These are phyloP conservation scores for Streptopelia turtur DNA, from an alignment of 2,797 vertebrate genomes.

Conservation along the genomic window DNA sequence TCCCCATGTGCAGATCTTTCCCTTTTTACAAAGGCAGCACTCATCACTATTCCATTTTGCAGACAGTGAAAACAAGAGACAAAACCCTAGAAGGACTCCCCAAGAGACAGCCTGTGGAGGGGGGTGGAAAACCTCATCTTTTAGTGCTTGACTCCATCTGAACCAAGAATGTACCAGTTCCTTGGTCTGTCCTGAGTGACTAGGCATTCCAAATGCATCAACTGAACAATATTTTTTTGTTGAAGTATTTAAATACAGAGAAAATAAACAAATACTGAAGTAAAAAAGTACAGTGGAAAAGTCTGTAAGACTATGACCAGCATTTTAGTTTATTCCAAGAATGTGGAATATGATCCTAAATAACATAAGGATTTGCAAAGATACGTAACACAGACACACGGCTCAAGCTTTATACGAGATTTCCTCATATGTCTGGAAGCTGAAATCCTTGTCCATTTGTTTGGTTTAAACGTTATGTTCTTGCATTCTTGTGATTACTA, in stretches of 20 bases:
- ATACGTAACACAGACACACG: neutral
- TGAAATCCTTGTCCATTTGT: neutral
- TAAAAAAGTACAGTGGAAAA: neutral
- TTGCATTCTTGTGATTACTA: neutral
- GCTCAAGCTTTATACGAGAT: neutral
- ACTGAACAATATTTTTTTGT: neutral
- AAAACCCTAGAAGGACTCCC: neutral
- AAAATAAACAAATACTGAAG: neutral
- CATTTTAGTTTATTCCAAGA: neutral
- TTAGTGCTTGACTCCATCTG: neutral
- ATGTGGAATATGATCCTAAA: neutral
- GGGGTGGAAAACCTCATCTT: neutral
- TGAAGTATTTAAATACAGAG: neutral
- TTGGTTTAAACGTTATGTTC: neutral
- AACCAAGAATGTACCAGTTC: neutral
- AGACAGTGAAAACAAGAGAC: neutral
- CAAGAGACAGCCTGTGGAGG: neutral
- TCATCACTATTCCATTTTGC: neutral
- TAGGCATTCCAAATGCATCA: neutral
- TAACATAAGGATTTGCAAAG: neutral
- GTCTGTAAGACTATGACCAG: neutral
- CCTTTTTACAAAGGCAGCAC: neutral
- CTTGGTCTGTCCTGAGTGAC: neutral
- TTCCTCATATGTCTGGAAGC: neutral
- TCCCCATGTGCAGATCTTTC: neutral